Evolutionary conservation across 2,113 vertebrate genomes (phyloP).

Genomic region (Lanius collurio): DNA sequence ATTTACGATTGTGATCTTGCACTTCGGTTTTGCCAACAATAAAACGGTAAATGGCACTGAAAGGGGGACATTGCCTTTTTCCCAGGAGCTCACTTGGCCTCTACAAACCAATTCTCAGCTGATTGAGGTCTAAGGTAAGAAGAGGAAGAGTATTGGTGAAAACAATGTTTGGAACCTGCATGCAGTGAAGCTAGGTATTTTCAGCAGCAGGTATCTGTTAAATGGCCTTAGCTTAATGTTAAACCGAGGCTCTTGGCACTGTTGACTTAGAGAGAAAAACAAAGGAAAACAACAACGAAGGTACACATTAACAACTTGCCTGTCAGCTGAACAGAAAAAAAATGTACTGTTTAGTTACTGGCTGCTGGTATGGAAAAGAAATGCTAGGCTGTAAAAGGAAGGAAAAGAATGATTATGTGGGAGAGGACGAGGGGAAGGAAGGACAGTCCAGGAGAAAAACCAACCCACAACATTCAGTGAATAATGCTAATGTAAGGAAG

Average conservation of each 20-base stretch:
- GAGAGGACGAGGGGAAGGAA: fast-evolving
- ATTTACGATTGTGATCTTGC: neutral
- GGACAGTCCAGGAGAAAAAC: neutral
- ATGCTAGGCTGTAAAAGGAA: neutral
- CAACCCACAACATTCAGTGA: neutral
- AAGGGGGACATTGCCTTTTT: neutral
- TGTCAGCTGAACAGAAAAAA: neutral
- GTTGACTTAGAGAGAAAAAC: neutral
- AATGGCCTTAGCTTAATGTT: neutral
- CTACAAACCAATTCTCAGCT: neutral
- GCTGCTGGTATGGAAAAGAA: neutral
- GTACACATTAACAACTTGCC: neutral
- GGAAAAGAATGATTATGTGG: neutral
- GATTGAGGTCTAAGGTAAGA: neutral
- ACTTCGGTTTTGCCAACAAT: neutral
- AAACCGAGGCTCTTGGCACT: neutral
- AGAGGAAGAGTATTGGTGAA: neutral
- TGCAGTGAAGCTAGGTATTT: neutral
- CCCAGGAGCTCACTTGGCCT: neutral
- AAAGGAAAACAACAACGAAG: neutral
- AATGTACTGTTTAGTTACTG: neutral
- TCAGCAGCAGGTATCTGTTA: neutral
- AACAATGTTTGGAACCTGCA: neutral
- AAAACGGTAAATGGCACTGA: neutral
- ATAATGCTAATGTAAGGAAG: neutral